These are phyloP conservation scores for Bombus sibiricus DNA, from an alignment of 1,140 invertebrate species.

Conservation along the genomic window DNA sequence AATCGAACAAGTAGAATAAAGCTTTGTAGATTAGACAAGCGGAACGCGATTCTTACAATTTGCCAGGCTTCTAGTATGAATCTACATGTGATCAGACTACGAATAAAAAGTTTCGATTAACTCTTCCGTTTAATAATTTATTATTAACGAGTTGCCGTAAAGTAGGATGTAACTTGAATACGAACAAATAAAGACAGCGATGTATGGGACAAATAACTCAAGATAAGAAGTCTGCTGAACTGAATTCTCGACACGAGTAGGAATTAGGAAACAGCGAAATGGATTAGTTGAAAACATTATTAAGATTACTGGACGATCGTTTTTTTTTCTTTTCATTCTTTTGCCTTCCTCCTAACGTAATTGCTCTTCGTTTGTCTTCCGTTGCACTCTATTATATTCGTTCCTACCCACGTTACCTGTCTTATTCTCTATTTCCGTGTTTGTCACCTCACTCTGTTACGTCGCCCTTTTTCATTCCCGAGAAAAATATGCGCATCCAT, in stretches of 20 bases:
- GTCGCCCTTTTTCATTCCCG: not conserved
- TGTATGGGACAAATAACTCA: conserved; percentile 36
- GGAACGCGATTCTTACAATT: too few species aligned
- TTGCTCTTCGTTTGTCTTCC: conserved; percentile 19
- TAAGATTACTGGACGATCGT: conserved; percentile 56
- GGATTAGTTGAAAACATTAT: conserved; percentile 65
- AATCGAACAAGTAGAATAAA: not conserved
- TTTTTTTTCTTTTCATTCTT: not conserved
- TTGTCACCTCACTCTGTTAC: conserved; percentile 11
- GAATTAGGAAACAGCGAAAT: conserved; percentile 33
- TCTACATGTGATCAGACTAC: not conserved
- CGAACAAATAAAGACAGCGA: conserved; percentile 28
- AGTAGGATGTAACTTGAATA: not conserved
- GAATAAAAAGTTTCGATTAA: not conserved
- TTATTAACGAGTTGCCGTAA: not conserved
- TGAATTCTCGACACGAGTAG: not conserved
- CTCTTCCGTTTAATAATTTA: not conserved
- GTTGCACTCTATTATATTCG: not conserved
- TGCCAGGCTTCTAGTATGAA: not conserved
- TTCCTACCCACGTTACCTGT: not conserved
- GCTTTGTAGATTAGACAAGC: not conserved
- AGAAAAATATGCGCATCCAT: conserved; percentile 36
- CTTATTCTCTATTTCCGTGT: not conserved
- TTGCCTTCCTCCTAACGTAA: conserved; percentile 11
- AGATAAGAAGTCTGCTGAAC: not conserved